Evolutionary conservation across 2,113 vertebrate genomes (phyloP).

Genomic region (Brienomyrus longianalis): DNA sequence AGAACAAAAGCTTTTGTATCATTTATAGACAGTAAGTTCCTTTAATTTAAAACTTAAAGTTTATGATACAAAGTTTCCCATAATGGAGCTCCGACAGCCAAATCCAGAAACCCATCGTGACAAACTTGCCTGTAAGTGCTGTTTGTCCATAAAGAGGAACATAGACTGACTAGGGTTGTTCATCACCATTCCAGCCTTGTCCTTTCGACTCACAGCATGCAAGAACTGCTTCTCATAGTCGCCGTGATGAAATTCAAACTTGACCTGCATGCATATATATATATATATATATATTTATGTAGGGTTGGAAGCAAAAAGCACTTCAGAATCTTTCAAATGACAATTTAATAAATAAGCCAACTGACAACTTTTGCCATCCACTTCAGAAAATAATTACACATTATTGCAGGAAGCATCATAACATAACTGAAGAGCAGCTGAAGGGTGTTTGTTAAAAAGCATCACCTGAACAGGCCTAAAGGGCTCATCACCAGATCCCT

Average conservation of each 20-base stretch:
- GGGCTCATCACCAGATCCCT: slow-evolving; percentile 72
- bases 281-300: not conserved
- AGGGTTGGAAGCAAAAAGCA: not conserved
- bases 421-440: not conserved
- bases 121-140: slow-evolving; percentile 71
- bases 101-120: not conserved
- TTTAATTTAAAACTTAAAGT: not conserved
- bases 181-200: slow-evolving; percentile 95
- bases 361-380: not conserved
- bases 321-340: not conserved
- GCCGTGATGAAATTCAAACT: slow-evolving; percentile 98
- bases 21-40: not conserved
- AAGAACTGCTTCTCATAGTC: slow-evolving; percentile 99
- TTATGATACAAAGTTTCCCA: not conserved
- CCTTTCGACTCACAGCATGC: slow-evolving; percentile 93
- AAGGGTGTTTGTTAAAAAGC: not conserved
- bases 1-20: not conserved
- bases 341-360: not conserved
- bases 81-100: not conserved
- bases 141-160: slow-evolving; percentile 81
- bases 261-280: slow-evolving; percentile 63
- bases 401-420: not conserved
- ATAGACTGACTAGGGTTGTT: slow-evolving; percentile 78
- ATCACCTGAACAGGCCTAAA: slow-evolving; percentile 78
- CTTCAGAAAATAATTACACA: not conserved